These are phyloP conservation scores for Platichthys flesus DNA, from an alignment of 2,113 vertebrate genomes.

Conservation along the genomic window DNA sequence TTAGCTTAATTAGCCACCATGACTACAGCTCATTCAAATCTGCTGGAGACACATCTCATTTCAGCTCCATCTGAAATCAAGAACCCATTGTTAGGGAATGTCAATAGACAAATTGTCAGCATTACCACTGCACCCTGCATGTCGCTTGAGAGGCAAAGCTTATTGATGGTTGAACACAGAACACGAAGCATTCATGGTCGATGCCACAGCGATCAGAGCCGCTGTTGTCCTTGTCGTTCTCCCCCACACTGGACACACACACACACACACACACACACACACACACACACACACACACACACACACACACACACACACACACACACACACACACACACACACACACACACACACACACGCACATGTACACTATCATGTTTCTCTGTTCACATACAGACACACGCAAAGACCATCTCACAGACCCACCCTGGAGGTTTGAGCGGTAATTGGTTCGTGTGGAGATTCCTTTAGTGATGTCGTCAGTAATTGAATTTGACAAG, in stretches of 20 bases:
- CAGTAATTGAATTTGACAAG: conserved; percentile 70
- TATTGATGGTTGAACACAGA: not conserved
- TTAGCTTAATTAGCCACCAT: no score
- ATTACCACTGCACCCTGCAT: no score
- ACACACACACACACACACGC: not conserved
- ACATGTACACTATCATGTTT: not conserved
- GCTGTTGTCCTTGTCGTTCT: not conserved
- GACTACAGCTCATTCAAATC: no score
- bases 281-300: not conserved
- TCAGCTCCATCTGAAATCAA: no score
- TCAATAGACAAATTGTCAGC: no score
- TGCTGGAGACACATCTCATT: no score
- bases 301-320: not conserved
- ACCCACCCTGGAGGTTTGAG: conserved; percentile 14
- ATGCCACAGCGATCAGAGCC: no score
- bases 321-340: not conserved
- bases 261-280: not conserved
- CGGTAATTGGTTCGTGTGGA: conserved; percentile 49
- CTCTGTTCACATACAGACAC: conserved; percentile 5
- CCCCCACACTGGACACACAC: not conserved
- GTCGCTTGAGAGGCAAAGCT: no score
- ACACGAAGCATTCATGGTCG: not conserved
- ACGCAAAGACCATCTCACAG: not conserved
- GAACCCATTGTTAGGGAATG: no score
- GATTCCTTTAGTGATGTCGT: conserved; percentile 63